phyloP scores from a whole-genome alignment of 2,113 vertebrate species.

The Malaclemys terrapin region DNA sequence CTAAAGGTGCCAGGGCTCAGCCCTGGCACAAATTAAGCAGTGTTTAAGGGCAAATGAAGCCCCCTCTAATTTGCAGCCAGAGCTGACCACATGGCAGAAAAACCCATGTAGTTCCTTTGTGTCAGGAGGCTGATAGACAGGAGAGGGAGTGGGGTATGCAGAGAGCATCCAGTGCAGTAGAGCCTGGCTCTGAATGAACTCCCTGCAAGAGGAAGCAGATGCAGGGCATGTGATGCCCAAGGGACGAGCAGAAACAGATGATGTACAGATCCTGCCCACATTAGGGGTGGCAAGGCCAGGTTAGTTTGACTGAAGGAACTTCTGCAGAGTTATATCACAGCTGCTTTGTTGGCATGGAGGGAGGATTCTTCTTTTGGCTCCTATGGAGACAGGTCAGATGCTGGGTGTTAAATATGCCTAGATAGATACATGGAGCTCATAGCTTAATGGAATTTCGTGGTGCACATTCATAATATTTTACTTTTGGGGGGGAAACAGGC shows the following conservation, averaged over 20 bases:
- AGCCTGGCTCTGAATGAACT: neutral
- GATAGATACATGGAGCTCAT: neutral
- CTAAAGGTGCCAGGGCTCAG: too few relatives aligned
- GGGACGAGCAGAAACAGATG: neutral
- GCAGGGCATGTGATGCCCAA: neutral
- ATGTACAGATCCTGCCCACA: neutral
- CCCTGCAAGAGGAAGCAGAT: neutral
- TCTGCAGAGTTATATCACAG: neutral
- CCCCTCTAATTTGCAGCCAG: neutral
- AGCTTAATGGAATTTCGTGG: neutral
- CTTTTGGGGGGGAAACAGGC: too few relatives aligned
- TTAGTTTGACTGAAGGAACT: neutral
- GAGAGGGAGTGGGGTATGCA: neutral
- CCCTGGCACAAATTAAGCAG: too few relatives aligned
- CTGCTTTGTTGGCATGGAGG: neutral
- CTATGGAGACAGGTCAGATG: neutral
- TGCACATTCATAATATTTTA: neutral
- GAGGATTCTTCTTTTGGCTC: neutral
- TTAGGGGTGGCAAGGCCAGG: neutral
- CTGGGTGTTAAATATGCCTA: neutral
- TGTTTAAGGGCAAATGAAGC: neutral
- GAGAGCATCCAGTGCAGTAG: neutral
- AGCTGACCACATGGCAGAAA: neutral
- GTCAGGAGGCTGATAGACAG: too few relatives aligned
- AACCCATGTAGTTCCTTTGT: neutral